Evolutionary conservation across 1,140 invertebrate genomes (phyloP).

Genomic region (Drosophila melanogaster): Release_6_plus_ISO1_MT NT_037436.4:14053501-14054000

Average conservation of each 20-base stretch:
- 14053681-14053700: constrained; percentile 8
- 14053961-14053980: constrained; percentile 40
- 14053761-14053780: constrained; percentile 34
- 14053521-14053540: constrained; percentile 26
- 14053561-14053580: constrained; percentile 19
- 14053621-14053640: constrained; percentile 41
- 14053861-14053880: constrained; percentile 76
- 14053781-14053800: constrained; percentile 14
- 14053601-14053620: constrained; percentile 59
- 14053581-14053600: constrained; percentile 62
- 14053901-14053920: constrained; percentile 80
- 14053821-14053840: constrained; percentile 81
- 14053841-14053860: constrained; percentile 84
- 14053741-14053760: constrained; percentile 37
- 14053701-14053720: constrained; percentile 13
- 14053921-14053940: constrained; percentile 72
- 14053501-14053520: constrained; percentile 13
- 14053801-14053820: constrained; percentile 83
- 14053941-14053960: constrained; percentile 60
- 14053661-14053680: constrained; percentile 17
- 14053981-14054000: constrained; percentile 41
- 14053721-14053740: constrained; percentile 5
- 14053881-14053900: constrained; percentile 82
- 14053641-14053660: constrained; percentile 56
- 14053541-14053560: constrained; percentile 25